Evolutionary conservation across 2,113 vertebrate species (phyloP), one percentile per base, ranked within the genome.

Genomic region (Gobius niger): DNA sequence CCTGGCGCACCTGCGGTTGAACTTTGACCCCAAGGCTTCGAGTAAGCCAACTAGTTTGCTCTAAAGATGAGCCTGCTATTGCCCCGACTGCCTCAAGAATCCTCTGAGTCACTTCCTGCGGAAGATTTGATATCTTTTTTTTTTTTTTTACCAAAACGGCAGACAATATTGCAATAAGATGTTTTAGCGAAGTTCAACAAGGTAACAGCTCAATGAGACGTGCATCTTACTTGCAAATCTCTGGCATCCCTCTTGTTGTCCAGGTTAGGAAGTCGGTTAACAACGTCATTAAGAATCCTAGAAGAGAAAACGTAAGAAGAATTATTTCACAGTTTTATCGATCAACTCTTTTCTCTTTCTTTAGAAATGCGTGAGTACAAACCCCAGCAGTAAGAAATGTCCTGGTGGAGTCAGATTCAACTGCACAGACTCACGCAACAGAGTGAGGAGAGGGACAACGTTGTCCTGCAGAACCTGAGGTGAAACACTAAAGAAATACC

Each of bases 11-110:
- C 89, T 99, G 98, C 9, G 98, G 94, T 85, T 96, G 96, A 67
- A 95, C 95, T 89, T 99, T 99, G 78, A 99, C 98, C 74, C 98
- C 98, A 56, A 99, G 92, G 76, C 94, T 99, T 63, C 98, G 93
- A 85, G 96, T 98, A 47, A 99, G 94, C 98, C 98, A 99, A 69
- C 97, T 99, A 72, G 98, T 99, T 85, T 99, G 98, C 59, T 99
- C 98, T 76, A 99, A 86, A 61, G 98, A 99, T 0, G 98, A 98
- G 0, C 97, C 98, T 7, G 96, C 97, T 34, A 98, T 90, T 13
- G 91, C 95, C 0, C 96, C 96, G 40, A 98, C 94, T 1, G 95
- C 92, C 78, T 99, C 98, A 7, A 99, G 87, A 78, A 99, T 94
- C 79, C 94, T 94, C 65, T 99, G 98, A 24, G 96, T 95, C 86